A percentile compares a stretch with the other conserved stretches of the same genome.
Conservation (phyloP, 1,140 invertebrate genomes). For the Aricia agestis region DNA sequence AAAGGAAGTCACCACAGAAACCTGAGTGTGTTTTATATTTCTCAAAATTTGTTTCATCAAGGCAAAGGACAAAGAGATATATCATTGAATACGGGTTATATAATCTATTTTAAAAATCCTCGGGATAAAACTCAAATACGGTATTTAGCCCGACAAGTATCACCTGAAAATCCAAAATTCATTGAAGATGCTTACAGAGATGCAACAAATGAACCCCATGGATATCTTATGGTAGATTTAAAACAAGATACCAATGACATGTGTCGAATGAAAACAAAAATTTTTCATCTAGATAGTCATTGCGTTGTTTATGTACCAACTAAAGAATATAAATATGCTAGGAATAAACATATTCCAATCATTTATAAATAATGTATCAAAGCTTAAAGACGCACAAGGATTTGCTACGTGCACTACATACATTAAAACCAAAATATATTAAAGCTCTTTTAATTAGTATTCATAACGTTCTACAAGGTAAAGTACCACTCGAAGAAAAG, state of each 20-base stretch:
- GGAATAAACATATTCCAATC: no score
- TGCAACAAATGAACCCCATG: slow-evolving; percentile 45
- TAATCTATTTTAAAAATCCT: slow-evolving; percentile 63
- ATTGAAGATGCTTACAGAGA: slow-evolving; percentile 58
- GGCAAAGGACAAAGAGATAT: slow-evolving; percentile 53
- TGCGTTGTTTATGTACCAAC: no score
- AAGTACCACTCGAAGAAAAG: slow-evolving; percentile 28
- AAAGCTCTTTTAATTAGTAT: slow-evolving; percentile 18
- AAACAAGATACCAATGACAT: slow-evolving; percentile 44
- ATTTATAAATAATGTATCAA: no score
- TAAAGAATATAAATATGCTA: no score
- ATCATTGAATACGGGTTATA: slow-evolving; percentile 52
- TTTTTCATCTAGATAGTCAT: not conserved
- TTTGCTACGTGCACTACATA: not conserved
- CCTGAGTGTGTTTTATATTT: slow-evolving; percentile 61
- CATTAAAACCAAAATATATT: slow-evolving; percentile 11
- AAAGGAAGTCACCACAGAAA: slow-evolving; percentile 41
- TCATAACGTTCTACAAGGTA: slow-evolving; percentile 36
- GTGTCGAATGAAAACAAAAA: slow-evolving; percentile 37
- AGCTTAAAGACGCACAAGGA: no score
- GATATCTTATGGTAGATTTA: slow-evolving; percentile 50
- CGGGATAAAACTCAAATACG: slow-evolving; percentile 39
- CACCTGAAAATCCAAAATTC: slow-evolving; percentile 35
- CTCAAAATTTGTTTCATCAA: slow-evolving; percentile 64
- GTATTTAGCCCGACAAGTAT: slow-evolving; percentile 41